Conservation (phyloP, 1,140 invertebrate genomes). For the Centruroides vittatus region DNA sequence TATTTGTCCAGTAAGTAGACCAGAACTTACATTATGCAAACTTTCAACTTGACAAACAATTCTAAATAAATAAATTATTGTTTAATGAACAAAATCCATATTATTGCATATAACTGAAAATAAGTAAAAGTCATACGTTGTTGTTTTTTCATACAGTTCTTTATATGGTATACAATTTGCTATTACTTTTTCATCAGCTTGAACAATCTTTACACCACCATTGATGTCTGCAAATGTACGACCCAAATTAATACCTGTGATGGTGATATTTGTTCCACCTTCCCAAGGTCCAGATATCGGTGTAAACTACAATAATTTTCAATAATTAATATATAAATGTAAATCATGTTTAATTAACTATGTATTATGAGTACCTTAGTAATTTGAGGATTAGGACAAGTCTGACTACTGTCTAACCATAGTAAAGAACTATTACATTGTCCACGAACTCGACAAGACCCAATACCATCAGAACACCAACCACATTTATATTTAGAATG, state of each 20-base stretch:
- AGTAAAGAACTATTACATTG: constrained; percentile 45
- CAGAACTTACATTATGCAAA: constrained; percentile 32
- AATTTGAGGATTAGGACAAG: constrained; percentile 81
- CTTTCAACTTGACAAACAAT: constrained; percentile 82
- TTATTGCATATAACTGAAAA: background rate
- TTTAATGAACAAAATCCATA: background rate
- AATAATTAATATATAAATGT: background rate
- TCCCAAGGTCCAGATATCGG: constrained; percentile 38
- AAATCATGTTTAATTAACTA: too few species aligned
- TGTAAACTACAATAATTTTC: constrained; percentile 33
- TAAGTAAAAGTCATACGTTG: constrained; percentile 7
- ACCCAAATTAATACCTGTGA: constrained; percentile 87
- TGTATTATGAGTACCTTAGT: background rate
- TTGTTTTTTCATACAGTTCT: constrained; percentile 67
- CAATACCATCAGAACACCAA: constrained; percentile 68
- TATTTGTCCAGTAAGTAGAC: constrained; percentile 3
- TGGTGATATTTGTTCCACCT: constrained; percentile 90
- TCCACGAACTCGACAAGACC: constrained; percentile 76
- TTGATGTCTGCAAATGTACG: constrained; percentile 86
- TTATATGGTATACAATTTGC: constrained; percentile 38
- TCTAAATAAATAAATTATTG: background rate
- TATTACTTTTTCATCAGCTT: constrained; percentile 16
- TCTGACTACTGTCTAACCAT: constrained; percentile 78
- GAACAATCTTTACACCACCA: constrained; percentile 59
- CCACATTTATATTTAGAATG: constrained; percentile 82